These are phyloP conservation scores for Pseudocheirus occidentalis DNA, from an alignment of 2,797 vertebrate genomes.

Conservation along the genomic window DNA sequence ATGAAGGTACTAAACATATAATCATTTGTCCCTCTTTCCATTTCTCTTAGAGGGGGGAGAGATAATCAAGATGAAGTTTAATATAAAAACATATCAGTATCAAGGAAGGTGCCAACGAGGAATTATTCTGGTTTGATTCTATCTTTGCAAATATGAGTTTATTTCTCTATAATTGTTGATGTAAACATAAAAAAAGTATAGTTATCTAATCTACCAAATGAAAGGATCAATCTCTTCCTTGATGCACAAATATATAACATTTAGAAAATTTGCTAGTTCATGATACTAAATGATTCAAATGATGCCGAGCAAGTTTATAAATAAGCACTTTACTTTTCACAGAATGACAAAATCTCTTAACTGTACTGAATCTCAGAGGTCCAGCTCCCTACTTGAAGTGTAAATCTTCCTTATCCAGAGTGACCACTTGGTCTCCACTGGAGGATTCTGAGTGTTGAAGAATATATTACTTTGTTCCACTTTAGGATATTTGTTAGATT, in stretches of 20 bases:
- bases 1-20: background rate
- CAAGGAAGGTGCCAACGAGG: background rate
- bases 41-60: background rate
- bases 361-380: background rate
- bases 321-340: background rate
- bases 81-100: background rate
- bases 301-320: background rate
- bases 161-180: background rate
- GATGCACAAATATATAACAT: slow-evolving; percentile 28
- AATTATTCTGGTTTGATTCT: background rate
- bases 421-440: background rate
- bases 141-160: background rate
- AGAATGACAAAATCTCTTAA: background rate
- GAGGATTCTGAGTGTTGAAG: background rate
- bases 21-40: background rate
- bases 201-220: background rate
- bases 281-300: slow-evolving; percentile 7
- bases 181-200: background rate
- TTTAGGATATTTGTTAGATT: background rate
- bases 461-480: background rate
- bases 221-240: background rate
- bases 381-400: background rate
- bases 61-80: background rate
- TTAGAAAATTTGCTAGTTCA: slow-evolving; percentile 19
- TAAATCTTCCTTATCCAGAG: background rate